phyloP scores from a whole-genome alignment of 2,888 invertebrate species.

The Brachypalpus laphriformis region DNA sequence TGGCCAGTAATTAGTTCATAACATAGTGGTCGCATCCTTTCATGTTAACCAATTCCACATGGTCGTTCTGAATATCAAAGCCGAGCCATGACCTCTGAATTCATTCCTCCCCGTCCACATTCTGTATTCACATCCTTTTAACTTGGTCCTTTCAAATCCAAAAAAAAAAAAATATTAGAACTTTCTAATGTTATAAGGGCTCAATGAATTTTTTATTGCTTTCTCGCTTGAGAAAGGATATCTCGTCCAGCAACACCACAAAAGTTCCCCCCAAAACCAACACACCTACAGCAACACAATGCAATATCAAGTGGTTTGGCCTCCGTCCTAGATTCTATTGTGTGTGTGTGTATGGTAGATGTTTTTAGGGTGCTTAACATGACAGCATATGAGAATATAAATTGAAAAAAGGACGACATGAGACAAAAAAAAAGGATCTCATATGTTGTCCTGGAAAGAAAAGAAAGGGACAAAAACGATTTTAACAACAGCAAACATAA shows the following conservation, averaged over 20 bases:
- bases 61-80: slow-evolving; percentile 33
- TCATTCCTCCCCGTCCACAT: slow-evolving; percentile 8
- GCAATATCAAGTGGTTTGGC: slow-evolving; percentile 63
- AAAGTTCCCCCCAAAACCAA: neutral
- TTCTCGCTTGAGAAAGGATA: slow-evolving; percentile 38
- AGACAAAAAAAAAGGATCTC: neutral
- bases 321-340: slow-evolving; percentile 22
- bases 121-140: slow-evolving; percentile 36
- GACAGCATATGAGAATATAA: slow-evolving; percentile 69
- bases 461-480: neutral
- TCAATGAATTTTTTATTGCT: slow-evolving; percentile 71
- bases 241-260: slow-evolving; percentile 23
- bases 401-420: slow-evolving; percentile 28
- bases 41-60: slow-evolving; percentile 42
- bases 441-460: neutral
- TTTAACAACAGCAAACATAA: slow-evolving; percentile 47
- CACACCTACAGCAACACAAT: slow-evolving; percentile 41
- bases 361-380: slow-evolving; percentile 55
- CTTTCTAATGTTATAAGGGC: slow-evolving; percentile 59
- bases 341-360: slow-evolving; percentile 14
- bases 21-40: slow-evolving; percentile 28
- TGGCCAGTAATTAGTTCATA: slow-evolving; percentile 61
- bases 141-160: slow-evolving; percentile 27
- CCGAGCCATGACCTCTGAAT: slow-evolving; percentile 11
- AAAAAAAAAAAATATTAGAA: slow-evolving; percentile 5